A percentile compares a stretch with the other conserved stretches of the same genome.
These are phyloP conservation scores for Amiota mariae DNA, from an alignment of 2,888 invertebrate species.

Conservation along the genomic window DNA sequence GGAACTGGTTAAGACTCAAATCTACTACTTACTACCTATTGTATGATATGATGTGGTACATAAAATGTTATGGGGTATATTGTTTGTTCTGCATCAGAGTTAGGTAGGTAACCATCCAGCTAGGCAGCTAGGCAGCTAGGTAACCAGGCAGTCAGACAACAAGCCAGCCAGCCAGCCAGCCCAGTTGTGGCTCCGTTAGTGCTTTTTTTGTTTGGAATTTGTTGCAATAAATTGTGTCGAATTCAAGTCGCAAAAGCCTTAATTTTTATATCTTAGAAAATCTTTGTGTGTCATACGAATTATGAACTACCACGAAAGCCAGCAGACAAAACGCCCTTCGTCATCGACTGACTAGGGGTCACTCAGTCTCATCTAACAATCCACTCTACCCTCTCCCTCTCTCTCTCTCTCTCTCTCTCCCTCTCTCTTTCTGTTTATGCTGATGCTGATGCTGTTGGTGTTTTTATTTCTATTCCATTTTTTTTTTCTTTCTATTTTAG, in stretches of 20 bases:
- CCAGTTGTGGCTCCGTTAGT: not conserved
- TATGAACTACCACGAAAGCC: constrained; percentile 11
- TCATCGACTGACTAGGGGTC: no score
- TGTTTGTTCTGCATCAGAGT: not conserved
- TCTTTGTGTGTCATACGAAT: constrained; percentile 22
- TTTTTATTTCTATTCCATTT: constrained; percentile 10
- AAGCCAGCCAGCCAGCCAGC: no score
- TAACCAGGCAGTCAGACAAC: no score
- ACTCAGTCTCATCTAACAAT: no score
- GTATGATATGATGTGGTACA: no score
- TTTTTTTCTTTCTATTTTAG: not conserved
- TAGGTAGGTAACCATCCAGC: no score
- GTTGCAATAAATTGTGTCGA: constrained; percentile 22
- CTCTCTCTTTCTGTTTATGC: not conserved
- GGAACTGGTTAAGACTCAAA: constrained; percentile 35
- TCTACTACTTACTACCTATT: not conserved
- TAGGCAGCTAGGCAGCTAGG: no score
- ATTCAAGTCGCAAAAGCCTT: not conserved
- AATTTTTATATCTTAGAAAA: constrained; percentile 3
- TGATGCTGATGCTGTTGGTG: not conserved
- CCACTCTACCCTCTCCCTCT: no score
- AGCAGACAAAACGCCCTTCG: no score
- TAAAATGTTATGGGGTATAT: no score
- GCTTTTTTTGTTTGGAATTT: constrained; percentile 17
- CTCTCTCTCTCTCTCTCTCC: no score